Evolutionary conservation across 1,140 invertebrate species (phyloP).

Genomic region (Drosophila gunungcola): DNA sequence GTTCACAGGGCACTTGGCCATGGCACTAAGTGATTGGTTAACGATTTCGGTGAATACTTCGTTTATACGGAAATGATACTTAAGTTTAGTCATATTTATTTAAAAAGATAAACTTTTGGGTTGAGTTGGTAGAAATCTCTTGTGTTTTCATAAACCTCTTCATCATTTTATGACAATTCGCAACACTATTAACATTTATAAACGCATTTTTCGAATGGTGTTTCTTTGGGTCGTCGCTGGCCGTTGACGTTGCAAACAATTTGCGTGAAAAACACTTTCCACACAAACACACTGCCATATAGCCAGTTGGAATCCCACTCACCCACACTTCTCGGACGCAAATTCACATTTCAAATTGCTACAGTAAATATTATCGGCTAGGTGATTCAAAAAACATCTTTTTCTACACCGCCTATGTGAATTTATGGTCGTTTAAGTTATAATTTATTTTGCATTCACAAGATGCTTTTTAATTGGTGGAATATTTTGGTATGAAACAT

Average conservation of each 20-base stretch:
- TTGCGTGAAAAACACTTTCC: constrained; percentile 64
- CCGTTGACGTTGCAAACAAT: constrained; percentile 66
- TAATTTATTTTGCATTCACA: constrained; percentile 13
- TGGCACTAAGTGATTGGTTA: constrained; percentile 32
- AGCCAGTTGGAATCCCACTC: constrained; percentile 27
- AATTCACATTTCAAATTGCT: constrained; percentile 15
- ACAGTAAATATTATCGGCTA: constrained; percentile 29
- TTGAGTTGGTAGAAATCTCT: no score
- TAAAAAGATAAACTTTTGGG: no score
- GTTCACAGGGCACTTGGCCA: constrained; percentile 40
- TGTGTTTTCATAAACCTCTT: no score
- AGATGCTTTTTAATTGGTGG: constrained; percentile 3
- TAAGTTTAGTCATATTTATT: no score
- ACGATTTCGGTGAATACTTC: neutral
- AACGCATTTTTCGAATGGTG: constrained; percentile 14
- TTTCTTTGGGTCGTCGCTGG: constrained; percentile 42
- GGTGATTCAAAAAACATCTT: constrained; percentile 22
- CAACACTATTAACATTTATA: constrained; percentile 2
- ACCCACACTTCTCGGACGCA: constrained; percentile 10
- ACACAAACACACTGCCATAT: constrained; percentile 4
- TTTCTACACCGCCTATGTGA: neutral
- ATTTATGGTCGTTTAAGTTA: constrained; percentile 21
- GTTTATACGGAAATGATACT: constrained; percentile 29
- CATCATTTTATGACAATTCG: neutral
- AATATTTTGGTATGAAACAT: neutral